phyloP scores from a whole-genome alignment of 2,797 vertebrate genomes.

The Xenops minutus region DNA sequence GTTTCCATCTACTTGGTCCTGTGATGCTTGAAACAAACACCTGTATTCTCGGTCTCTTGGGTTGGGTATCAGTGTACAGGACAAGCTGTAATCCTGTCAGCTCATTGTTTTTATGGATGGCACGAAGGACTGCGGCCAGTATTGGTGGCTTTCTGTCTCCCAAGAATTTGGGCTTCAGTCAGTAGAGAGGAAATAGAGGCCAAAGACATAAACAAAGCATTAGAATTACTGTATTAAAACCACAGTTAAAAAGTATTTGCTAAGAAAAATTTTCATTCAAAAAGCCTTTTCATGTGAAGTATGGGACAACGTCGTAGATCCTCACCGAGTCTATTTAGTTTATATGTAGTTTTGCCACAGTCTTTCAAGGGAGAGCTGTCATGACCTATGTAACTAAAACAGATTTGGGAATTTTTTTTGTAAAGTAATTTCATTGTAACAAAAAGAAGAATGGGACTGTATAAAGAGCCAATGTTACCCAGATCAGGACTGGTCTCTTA shows the following conservation, averaged over 20 bases:
- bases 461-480: not conserved
- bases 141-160: conserved; percentile 69
- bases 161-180: conserved; percentile 75
- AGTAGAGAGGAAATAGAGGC: not conserved
- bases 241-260: not conserved
- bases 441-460: not conserved
- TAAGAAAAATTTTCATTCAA: not conserved
- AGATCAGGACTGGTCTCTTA: not conserved
- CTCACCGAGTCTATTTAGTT: not conserved
- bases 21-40: conserved; percentile 77
- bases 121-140: conserved; percentile 77
- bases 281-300: not conserved
- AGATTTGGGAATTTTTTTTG: not conserved
- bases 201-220: not conserved
- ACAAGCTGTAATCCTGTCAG: conserved; percentile 80
- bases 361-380: not conserved
- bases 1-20: conserved; percentile 75
- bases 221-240: not conserved
- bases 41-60: conserved; percentile 75
- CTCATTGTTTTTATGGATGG: conserved; percentile 75
- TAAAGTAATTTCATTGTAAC: not conserved
- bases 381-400: not conserved
- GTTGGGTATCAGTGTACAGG: conserved; percentile 73
- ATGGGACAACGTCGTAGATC: not conserved
- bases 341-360: not conserved